Percentiles rank a stretch among this genome's conserved stretches.
These are phyloP conservation scores for Cynopterus brachyotis DNA, from an alignment of 2,113 vertebrate species.

Conservation along the genomic window DNA sequence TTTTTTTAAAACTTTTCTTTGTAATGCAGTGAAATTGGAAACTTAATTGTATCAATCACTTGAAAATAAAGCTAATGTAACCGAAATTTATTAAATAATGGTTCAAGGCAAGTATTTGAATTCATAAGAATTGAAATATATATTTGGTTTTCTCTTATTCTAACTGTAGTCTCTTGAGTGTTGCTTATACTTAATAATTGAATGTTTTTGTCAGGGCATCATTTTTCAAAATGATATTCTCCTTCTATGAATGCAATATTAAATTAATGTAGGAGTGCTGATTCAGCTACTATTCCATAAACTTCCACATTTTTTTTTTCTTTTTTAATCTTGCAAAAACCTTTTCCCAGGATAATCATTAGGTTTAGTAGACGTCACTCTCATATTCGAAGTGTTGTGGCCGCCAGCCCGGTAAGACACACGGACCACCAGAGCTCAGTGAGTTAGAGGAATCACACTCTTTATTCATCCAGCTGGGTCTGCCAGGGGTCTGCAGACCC, in stretches of 20 bases:
- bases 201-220: not conserved
- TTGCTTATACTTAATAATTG: not conserved
- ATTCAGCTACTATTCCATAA: not conserved
- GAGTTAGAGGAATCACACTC: too few relatives aligned
- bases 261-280: not conserved
- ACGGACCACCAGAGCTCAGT: too few relatives aligned
- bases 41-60: constrained; percentile 25
- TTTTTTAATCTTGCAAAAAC: not conserved
- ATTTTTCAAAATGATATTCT: not conserved
- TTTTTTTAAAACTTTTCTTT: not conserved
- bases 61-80: not conserved
- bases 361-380: not conserved
- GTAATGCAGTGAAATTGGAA: not conserved
- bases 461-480: too few relatives aligned
- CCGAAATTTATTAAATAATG: not conserved
- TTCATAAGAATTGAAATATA: not conserved
- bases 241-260: not conserved
- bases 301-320: not conserved
- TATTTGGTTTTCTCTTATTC: constrained; percentile 31
- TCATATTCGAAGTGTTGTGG: not conserved
- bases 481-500: too few relatives aligned
- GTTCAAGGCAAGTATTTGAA: constrained; percentile 55
- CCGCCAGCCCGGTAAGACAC: too few relatives aligned
- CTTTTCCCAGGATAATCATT: not conserved
- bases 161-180: not conserved